These are phyloP conservation scores for Procavia capensis DNA, from an alignment of 2,113 vertebrate genomes.

Conservation along the genomic window DNA sequence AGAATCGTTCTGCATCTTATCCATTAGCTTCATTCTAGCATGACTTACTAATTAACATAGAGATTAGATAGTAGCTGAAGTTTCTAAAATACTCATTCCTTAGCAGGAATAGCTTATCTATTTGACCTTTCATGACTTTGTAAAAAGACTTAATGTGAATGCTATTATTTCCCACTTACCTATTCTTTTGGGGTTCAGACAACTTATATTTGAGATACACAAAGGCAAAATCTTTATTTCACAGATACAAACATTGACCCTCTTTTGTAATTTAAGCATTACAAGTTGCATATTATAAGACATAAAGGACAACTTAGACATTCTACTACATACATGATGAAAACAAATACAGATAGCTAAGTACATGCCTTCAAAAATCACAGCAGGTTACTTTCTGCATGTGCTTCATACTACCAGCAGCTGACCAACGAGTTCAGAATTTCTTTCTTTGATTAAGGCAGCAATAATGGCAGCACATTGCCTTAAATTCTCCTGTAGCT, in stretches of 20 bases:
- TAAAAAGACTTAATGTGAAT: not conserved
- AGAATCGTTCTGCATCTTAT: slow-evolving; percentile 1
- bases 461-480: slow-evolving; percentile 85
- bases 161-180: not conserved
- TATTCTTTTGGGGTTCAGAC: not conserved
- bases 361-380: not conserved
- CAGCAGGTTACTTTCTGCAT: not conserved
- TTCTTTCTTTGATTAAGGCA: slow-evolving; percentile 88
- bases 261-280: not conserved
- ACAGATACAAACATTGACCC: not conserved
- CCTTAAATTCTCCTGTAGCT: slow-evolving; percentile 84
- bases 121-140: not conserved
- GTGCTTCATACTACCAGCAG: slow-evolving; percentile 85
- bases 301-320: not conserved
- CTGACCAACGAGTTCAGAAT: slow-evolving; percentile 84
- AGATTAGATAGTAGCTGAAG: not conserved
- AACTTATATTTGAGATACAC: slow-evolving; percentile 28
- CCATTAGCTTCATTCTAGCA: not conserved
- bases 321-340: not conserved
- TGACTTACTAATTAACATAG: not conserved
- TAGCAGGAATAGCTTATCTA: not conserved
- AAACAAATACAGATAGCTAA: not conserved
- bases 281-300: not conserved
- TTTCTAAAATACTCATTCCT: slow-evolving; percentile 4
- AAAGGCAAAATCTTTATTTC: slow-evolving; percentile 5